Conservation (phyloP, 2,113 vertebrate genomes). For the Syrmaticus mikado region DNA sequence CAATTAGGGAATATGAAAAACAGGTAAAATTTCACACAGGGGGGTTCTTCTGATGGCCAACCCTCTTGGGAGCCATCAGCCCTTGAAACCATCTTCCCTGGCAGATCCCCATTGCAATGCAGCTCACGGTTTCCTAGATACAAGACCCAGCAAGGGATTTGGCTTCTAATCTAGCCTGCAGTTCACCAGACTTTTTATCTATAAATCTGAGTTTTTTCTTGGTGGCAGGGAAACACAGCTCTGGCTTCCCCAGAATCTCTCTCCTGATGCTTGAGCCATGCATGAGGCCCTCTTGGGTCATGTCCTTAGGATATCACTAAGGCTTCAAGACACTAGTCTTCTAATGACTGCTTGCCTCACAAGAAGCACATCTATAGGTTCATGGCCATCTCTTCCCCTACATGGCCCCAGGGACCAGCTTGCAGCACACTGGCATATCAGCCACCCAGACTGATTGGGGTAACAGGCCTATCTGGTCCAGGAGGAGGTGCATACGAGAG, state of each 20-base stretch:
- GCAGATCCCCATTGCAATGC: not conserved
- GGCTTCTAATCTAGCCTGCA: not conserved
- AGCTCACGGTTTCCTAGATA: conserved; percentile 34
- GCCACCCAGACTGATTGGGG: not conserved
- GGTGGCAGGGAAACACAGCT: not conserved
- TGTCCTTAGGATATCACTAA: not conserved
- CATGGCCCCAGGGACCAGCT: rapidly evolving
- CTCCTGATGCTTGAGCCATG: not conserved
- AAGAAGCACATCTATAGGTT: not conserved
- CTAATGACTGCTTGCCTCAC: not conserved
- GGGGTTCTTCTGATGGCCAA: not conserved
- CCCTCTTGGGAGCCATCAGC: not conserved
- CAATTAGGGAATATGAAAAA: conserved; percentile 23
- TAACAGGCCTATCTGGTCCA: not conserved
- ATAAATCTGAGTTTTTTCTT: not conserved
- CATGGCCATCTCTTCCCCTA: not conserved
- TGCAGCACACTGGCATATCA: not conserved
- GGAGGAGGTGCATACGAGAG: not conserved
- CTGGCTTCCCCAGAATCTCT: not conserved
- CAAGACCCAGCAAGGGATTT: not conserved
- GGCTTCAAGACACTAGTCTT: not conserved
- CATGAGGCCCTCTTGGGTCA: rapidly evolving
- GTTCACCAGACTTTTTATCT: not conserved
- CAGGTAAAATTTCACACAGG: not conserved
- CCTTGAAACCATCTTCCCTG: not conserved